phyloP scores from a whole-genome alignment of 2,113 vertebrate genomes.

The Cisticola juncidis region DNA sequence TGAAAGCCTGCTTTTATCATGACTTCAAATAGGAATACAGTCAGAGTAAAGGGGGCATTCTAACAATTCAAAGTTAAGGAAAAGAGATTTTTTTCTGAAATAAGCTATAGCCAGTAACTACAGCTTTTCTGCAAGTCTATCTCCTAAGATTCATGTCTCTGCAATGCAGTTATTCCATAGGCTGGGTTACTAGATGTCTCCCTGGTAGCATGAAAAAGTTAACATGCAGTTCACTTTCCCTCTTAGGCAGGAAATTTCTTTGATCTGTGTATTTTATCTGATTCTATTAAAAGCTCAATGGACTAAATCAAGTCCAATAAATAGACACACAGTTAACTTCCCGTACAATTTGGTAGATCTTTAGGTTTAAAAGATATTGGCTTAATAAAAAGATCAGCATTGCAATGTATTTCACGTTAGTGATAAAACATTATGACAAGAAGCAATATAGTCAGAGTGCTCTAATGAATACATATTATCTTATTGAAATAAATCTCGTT shows the following conservation, averaged over 20 bases:
- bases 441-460: conserved; percentile 40
- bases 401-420: conserved; percentile 28
- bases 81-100: neutral
- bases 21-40: neutral
- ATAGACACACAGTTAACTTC: conserved; percentile 6
- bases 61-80: neutral
- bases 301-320: conserved; percentile 57
- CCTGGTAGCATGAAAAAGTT: neutral
- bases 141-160: conserved; percentile 1
- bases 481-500: conserved; percentile 39
- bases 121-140: conserved; percentile 4
- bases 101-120: neutral
- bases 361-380: conserved; percentile 35
- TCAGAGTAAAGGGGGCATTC: neutral
- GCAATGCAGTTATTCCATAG: conserved; percentile 11
- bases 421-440: conserved; percentile 30
- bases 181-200: neutral
- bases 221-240: conserved; percentile 8
- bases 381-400: conserved; percentile 57
- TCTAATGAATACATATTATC: conserved; percentile 45
- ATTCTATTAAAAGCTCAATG: conserved; percentile 17
- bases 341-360: neutral
- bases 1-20: neutral
- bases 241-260: conserved; percentile 14
- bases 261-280: conserved; percentile 19